phyloP scores from a whole-genome alignment of 2,113 vertebrate genomes.

The Platysteira castanea region DNA sequence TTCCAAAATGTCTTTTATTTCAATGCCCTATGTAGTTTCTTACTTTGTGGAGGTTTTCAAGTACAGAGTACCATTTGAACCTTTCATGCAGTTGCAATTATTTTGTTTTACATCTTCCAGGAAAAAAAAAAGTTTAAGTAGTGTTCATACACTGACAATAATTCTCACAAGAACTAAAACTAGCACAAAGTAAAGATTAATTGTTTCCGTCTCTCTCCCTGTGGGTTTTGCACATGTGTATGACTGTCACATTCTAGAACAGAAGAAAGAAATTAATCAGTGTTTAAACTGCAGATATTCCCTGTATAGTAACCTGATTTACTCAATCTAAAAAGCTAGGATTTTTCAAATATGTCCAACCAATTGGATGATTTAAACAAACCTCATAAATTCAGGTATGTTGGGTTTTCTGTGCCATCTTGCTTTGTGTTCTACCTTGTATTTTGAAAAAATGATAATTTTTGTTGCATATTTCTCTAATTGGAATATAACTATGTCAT shows the following conservation, averaged over 20 bases:
- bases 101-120: neutral
- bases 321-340: neutral
- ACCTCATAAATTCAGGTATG: neutral
- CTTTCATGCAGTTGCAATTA: neutral
- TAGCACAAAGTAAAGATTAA: neutral
- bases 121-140: neutral
- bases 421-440: neutral
- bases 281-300: neutral
- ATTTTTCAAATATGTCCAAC: neutral
- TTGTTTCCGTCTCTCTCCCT: neutral
- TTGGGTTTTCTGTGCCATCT: neutral
- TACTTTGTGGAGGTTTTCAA: neutral
- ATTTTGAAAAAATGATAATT: fast-evolving
- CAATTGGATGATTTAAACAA: neutral
- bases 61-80: neutral
- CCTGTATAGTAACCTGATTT: neutral
- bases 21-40: neutral
- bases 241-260: neutral
- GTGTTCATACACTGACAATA: neutral
- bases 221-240: neutral
- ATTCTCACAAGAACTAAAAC: neutral
- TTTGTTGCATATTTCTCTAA: neutral
- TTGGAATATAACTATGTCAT: neutral
- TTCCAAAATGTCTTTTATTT: neutral
- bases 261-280: neutral